Base-by-base conservation (phyloP, 2,113 vertebrate species). In the Myxocyprinus asiaticus region DNA sequence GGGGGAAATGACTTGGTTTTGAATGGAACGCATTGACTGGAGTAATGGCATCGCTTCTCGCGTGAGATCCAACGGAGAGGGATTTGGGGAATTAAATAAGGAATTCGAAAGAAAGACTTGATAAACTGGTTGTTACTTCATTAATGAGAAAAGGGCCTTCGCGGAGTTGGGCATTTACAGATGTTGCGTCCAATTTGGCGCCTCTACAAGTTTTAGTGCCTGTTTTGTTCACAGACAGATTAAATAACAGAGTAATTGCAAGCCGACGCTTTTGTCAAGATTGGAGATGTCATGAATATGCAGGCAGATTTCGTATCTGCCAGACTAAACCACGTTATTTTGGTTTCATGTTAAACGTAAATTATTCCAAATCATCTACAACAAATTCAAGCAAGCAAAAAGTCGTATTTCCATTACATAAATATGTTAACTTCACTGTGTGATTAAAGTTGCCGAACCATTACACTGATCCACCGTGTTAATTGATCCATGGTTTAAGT, bases 91-190 rank as follows among this genome's bases (percentile, higher is more conserved):
- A 89, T 89, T 91, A 91, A 90, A 83, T 84, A 70, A 61, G 72
- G 81, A 80, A 73, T 83, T 59, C 48, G 71, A 85, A 76, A 87
- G 90, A 92, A 92, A 91, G 89, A 85, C 86, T 86, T 92, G 92
- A 93, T 93, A 88, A 93, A 94, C 91, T 91, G 91, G 90, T 93
- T 94, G 93, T 93, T 93, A 94, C 93, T 93, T 91, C 91, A 93
- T 94, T 93, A 93, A 93, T 93, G 86, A 92, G 91, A 94, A 33
- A 93, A 92, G 84, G 84, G 87, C 86, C 90, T 89, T 89, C 85
- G 87, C 85, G 85, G 88, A 91, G 88, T 87, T 42, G 86, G 90
- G 76, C 33, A 55, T 89, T 92, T 93, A 91, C 90, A 91, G 90
- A 91, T 91, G 91, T 93, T 90, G 90, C 91, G 84, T 91, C 91